A percentile compares a stretch with the other conserved stretches of the same genome.
Evolutionary conservation across 1,140 invertebrate species (phyloP).

Genomic region (Campoletis sonorensis): DNA sequence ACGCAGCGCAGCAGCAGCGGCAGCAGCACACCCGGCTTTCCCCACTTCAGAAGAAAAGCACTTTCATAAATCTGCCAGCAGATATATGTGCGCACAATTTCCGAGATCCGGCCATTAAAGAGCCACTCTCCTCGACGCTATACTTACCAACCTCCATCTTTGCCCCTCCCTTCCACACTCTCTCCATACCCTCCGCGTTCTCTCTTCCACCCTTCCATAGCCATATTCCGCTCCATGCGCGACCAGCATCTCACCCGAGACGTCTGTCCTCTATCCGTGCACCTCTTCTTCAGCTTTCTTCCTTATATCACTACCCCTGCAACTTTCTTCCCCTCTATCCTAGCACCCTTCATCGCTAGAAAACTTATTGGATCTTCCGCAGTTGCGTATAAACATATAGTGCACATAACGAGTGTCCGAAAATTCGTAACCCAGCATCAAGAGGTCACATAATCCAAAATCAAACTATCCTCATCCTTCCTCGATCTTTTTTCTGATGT

Average conservation of each 20-base stretch:
- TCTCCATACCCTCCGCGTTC: not conserved
- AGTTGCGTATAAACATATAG: not conserved
- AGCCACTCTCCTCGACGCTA: conserved; percentile 69
- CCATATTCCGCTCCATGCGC: not conserved
- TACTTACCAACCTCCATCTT: conserved; percentile 50
- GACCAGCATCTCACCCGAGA: not conserved
- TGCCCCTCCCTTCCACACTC: conserved; percentile 33
- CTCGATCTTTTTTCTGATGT: not conserved
- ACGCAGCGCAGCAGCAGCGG: conserved; percentile 55
- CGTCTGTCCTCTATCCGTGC: conserved; percentile 52
- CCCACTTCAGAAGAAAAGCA: conserved; percentile 80
- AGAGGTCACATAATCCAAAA: too few species aligned
- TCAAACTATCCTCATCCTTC: too few species aligned
- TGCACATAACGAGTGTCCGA: not conserved
- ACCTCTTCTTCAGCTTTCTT: conserved; percentile 55
- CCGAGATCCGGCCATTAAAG: conserved; percentile 91
- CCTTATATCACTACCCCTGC: conserved; percentile 46
- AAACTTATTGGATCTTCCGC: not conserved
- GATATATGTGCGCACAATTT: conserved; percentile 92
- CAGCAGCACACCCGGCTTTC: conserved; percentile 72
- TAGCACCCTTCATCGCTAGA: conserved; percentile 32
- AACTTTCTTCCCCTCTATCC: conserved; percentile 46
- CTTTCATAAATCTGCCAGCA: conserved; percentile 91
- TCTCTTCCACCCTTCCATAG: conserved; percentile 2
- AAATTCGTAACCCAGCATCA: too few species aligned